These are phyloP conservation scores for Copidosoma floridanum DNA, from an alignment of 1,140 invertebrate genomes.

Conservation along the genomic window DNA sequence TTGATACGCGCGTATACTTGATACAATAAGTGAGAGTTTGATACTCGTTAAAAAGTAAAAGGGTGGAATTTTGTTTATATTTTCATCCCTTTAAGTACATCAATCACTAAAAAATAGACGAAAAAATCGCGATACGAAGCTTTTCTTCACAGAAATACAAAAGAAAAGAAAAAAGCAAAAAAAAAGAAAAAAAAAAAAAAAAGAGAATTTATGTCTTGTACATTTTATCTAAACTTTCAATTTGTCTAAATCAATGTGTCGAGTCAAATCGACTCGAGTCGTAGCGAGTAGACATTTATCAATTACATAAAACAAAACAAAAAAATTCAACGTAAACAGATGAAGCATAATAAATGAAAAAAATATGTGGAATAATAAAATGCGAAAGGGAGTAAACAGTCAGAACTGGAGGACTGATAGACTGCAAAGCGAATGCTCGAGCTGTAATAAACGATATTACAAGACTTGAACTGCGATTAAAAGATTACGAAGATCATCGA, in stretches of 20 bases:
- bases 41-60: conserved; percentile 1
- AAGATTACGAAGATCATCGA: neutral
- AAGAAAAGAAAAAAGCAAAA: too few species aligned
- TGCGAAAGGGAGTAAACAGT: conserved; percentile 20
- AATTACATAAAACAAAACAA: conserved; percentile 10
- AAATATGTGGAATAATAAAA: conserved; percentile 12
- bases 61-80: neutral
- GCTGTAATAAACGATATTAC: conserved; percentile 17
- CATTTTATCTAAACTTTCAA: conserved; percentile 27
- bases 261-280: conserved; percentile 21
- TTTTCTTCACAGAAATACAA: conserved; percentile 27
- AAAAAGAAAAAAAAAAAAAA: too few species aligned
- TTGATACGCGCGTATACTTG: neutral
- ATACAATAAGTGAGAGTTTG: conserved; percentile 1
- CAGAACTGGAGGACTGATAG: conserved; percentile 25
- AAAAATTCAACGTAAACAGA: conserved; percentile 2
- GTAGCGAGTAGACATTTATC: conserved; percentile 24
- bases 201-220: conserved; percentile 28
- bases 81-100: too few species aligned
- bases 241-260: conserved; percentile 32
- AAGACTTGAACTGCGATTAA: conserved; percentile 7
- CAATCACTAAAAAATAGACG: conserved; percentile 1
- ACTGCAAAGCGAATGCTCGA: conserved; percentile 21
- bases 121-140: conserved; percentile 10
- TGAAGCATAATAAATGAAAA: conserved; percentile 14